Base-by-base conservation (phyloP, 1,140 invertebrate genomes). In the Zophobas morio region DNA sequence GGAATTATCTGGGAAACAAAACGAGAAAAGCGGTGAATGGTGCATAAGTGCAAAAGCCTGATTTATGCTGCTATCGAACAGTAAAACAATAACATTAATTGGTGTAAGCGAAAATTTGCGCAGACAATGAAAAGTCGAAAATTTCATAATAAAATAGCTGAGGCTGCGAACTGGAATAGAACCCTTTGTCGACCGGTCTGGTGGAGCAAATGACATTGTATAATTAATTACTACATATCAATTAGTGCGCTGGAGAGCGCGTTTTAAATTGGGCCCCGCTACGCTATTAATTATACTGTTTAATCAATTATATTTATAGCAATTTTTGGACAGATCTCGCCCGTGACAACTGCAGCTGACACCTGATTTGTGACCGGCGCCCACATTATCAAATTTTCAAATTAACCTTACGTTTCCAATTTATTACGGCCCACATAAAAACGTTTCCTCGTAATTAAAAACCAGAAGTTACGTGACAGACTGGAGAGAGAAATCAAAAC, bases 141-240 rank as follows among this genome's bases (percentile, higher is more conserved):
- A 82, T 81, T 81, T 80, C 76, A 81, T 81, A 81, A 81, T 82
- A 80, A 82, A 82, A 82, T 79, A 81, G 81, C 78, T 79, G 81
- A 81, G 74, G 79, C 78, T 54, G 75, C 80, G 35, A 78, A 81
- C 74, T 77, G 80, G 74, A 79, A 81, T 77, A 71, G 75, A 39
- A 66, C 54, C 78, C 75, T 81, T 77, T 81, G 77, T 81, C 75
- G 75, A 74, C 53, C 47, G 63, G 51, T 71, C 49, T 75, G 71
- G 51, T 76, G 70, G 78, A 76, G 74, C 78, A 71, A 81, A 81
- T 80, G 80, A 81, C 81, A 81, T 79, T 81, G 76, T 82, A 78
- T 83, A 83, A 83, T 83, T 83, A 83, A 83, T 83, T 83, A 79
- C 80, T 79, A 80, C 82, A 81, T 82, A 83, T 83, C 82, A 83